Evolutionary conservation across 2,113 vertebrate genomes (phyloP).

Genomic region (Caretta caretta): DNA sequence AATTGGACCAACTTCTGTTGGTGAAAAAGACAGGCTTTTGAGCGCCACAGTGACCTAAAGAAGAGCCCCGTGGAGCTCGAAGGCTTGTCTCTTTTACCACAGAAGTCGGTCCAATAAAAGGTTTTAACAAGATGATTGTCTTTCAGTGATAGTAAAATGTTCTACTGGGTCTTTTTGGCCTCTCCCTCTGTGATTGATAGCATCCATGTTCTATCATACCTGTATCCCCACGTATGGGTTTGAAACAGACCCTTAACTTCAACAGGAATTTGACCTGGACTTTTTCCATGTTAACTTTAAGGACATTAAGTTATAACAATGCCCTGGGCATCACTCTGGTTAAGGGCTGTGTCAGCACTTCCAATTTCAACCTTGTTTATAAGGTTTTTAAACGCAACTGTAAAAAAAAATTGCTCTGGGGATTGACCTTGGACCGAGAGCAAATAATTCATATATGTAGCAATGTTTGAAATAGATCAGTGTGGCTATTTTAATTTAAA

Average conservation of each 20-base stretch:
- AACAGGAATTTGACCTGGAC: accelerated
- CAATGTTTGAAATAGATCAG: neutral
- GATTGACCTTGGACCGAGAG: neutral
- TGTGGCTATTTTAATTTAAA: neutral
- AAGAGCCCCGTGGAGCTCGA: neutral
- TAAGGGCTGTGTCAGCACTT: neutral
- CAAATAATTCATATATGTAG: neutral
- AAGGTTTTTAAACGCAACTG: neutral
- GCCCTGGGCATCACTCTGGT: neutral
- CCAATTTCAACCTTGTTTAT: neutral
- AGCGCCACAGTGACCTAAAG: too few species aligned
- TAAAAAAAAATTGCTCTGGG: neutral
- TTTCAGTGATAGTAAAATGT: neutral
- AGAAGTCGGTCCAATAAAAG: neutral
- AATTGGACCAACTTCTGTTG: neutral
- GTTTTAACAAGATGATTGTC: neutral
- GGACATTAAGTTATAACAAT: neutral
- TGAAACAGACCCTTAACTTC: neutral
- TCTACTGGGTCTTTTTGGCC: neutral
- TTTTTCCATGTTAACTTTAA: neutral
- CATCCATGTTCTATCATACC: neutral
- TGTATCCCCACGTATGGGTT: neutral
- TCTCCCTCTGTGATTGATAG: neutral
- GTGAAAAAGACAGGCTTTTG: neutral
- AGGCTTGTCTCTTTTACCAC: neutral